phyloP scores from a whole-genome alignment of 1,140 invertebrate genomes.

The Chrysomallon squamiferum region DNA sequence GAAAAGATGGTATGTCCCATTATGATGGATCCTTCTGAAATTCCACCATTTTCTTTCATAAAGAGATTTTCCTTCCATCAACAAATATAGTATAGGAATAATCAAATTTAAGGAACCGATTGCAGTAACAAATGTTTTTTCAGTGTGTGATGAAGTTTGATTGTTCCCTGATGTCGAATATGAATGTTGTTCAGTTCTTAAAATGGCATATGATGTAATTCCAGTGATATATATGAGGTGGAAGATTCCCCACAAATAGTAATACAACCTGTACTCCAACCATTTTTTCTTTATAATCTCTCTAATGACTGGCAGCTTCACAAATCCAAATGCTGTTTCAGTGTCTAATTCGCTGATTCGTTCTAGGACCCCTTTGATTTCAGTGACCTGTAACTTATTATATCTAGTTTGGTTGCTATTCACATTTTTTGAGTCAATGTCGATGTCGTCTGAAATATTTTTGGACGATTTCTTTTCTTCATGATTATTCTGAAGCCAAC shows the following conservation, averaged over 20 bases:
- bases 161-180: neutral
- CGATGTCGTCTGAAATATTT: neutral
- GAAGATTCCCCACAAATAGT: conserved; percentile 23
- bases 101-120: neutral
- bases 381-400: no score
- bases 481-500: conserved; percentile 10
- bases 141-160: neutral
- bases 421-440: neutral
- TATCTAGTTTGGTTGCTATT: neutral
- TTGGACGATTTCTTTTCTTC: conserved; percentile 13
- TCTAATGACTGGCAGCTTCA: conserved; percentile 21
- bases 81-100: conserved; percentile 12
- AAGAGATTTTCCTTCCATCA: no score
- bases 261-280: conserved; percentile 19
- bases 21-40: conserved; percentile 19
- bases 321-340: conserved; percentile 24
- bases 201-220: conserved; percentile 27
- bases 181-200: conserved; percentile 2
- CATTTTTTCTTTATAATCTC: conserved; percentile 37
- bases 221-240: conserved; percentile 28
- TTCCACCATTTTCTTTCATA: no score
- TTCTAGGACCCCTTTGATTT: conserved; percentile 24
- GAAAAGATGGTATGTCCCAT: conserved; percentile 29
- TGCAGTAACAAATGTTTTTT: conserved; percentile 9
- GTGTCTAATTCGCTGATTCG: conserved; percentile 27